Evolutionary conservation across 2,888 invertebrate species (phyloP).

Genomic region (Drosophila greeni): DNA sequence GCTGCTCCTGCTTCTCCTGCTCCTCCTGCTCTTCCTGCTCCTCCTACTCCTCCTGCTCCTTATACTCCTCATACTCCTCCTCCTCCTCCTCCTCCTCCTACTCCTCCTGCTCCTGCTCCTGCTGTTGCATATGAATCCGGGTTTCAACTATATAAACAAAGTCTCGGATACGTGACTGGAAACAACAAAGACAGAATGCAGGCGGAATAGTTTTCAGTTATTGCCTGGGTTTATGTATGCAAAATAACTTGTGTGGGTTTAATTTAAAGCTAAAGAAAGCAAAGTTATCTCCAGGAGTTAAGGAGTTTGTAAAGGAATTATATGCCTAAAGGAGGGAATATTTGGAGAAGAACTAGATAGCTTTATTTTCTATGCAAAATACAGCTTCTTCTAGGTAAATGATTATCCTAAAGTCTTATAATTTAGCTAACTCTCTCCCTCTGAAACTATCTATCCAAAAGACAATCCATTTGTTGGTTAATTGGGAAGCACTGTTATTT

Average conservation of each 20-base stretch:
- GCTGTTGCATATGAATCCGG: slow-evolving; percentile 33
- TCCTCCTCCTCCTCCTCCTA: not conserved
- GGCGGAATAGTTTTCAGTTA: slow-evolving; percentile 17
- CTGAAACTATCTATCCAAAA: not conserved
- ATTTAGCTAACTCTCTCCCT: not conserved
- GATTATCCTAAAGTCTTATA: not conserved
- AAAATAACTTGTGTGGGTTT: slow-evolving; percentile 13
- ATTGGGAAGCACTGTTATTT: not conserved
- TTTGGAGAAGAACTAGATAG: not conserved
- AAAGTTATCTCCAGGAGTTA: not conserved
- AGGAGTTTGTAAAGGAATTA: not conserved
- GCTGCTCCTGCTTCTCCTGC: not conserved
- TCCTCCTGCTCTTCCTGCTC: not conserved
- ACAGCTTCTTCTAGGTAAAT: not conserved
- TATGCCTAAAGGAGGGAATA: not conserved
- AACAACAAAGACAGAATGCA: slow-evolving; percentile 5
- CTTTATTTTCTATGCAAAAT: not conserved
- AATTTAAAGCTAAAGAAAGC: not conserved
- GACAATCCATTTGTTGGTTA: not conserved
- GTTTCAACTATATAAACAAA: slow-evolving; percentile 45
- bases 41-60: not conserved
- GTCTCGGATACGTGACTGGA: slow-evolving; percentile 29
- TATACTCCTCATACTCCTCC: too few species aligned
- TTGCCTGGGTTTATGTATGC: slow-evolving; percentile 7
- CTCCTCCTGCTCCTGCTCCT: slow-evolving; percentile 4